Conservation (phyloP, 1,140 invertebrate genomes). For the Drosophila mayri region DNA sequence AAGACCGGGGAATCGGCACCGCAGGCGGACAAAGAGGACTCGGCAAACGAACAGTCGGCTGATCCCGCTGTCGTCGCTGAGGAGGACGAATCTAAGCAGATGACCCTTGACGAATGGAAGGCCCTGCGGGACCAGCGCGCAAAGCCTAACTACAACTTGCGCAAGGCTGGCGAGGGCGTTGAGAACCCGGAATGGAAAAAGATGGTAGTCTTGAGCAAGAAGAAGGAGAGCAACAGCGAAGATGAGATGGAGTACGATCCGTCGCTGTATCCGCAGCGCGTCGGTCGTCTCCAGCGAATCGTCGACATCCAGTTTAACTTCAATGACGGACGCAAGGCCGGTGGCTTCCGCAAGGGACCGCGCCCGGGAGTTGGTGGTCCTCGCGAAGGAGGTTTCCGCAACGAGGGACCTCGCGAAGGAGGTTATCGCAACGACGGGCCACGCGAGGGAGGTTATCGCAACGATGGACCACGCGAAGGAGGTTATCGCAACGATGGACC, state of each 20-base stretch:
- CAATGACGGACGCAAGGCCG: conserved; percentile 90
- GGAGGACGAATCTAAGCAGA: conserved; percentile 91
- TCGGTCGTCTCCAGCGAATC: conserved; percentile 93
- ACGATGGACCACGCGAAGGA: conserved; percentile 48
- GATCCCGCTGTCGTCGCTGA: conserved; percentile 84
- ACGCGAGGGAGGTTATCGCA: conserved; percentile 20
- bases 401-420: conserved; percentile 22
- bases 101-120: conserved; percentile 96
- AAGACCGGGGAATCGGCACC: conserved; percentile 85
- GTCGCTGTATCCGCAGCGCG: conserved; percentile 94
- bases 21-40: conserved; percentile 83
- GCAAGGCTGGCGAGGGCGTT: conserved; percentile 96
- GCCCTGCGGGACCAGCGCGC: conserved; percentile 90
- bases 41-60: conserved; percentile 85
- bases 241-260: conserved; percentile 90
- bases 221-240: conserved; percentile 87
- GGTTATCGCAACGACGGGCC: conserved; percentile 15
- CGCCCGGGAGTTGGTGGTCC: conserved; percentile 82
- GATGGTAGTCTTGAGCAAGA: conserved; percentile 87
- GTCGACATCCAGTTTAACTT: conserved; percentile 96
- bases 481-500: conserved; percentile 24
- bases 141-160: conserved; percentile 94
- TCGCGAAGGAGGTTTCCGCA: conserved; percentile 27
- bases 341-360: conserved; percentile 87
- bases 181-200: conserved; percentile 96